Evolutionary conservation across 2,888 invertebrate genomes (phyloP), one percentile per base, ranked within the genome.

Genomic region (Leptinotarsa tumamoca): DNA sequence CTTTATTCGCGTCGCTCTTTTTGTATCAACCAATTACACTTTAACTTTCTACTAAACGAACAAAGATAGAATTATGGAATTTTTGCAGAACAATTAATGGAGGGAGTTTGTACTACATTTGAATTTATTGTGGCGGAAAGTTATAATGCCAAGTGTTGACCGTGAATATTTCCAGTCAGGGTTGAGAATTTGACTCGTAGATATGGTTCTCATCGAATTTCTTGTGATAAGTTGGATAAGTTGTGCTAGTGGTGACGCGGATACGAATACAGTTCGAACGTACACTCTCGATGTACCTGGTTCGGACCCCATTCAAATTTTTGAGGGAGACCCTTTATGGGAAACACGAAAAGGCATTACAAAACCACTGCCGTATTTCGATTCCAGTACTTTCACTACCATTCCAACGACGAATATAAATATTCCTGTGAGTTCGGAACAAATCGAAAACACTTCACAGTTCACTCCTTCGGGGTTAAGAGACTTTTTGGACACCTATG

Each of bases 401-500:
- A 78, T 15, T 71, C 78, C 78, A 14, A 75, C 77, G 0, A 77
- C 80, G n/a, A 81, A 79, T 50, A 58, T 78, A 4, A 74, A 82
- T 43, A 81, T 82, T 72, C 77, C 83, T 88, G 84, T 56, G 84
- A 87, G 49, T 85, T 87, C 80, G 86, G 89, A 80, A 4, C 61
- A 73, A 27, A 72, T 79, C 74, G 81, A 86, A 72, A 81, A 86
- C 63, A 82, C 83, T n/a, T 76, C 76, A 17, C 80, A 85, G 58
- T 79, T 78, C 43, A 52, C 79, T 1, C 77, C 78, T 52, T 56
- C 80, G 5, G 90, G 91, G 63, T 86, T 93, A 21, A 91, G 92
- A 78, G 92, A 93, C 80, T 91, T 92, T 81, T 89, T 92, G 72
- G 88, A 91, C 78, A 90, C 91, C 51, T 93, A 92, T 83, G 90